Evolutionary conservation across 2,797 vertebrate genomes (phyloP).

Genomic region (Phyllotis vaccarum): DNA sequence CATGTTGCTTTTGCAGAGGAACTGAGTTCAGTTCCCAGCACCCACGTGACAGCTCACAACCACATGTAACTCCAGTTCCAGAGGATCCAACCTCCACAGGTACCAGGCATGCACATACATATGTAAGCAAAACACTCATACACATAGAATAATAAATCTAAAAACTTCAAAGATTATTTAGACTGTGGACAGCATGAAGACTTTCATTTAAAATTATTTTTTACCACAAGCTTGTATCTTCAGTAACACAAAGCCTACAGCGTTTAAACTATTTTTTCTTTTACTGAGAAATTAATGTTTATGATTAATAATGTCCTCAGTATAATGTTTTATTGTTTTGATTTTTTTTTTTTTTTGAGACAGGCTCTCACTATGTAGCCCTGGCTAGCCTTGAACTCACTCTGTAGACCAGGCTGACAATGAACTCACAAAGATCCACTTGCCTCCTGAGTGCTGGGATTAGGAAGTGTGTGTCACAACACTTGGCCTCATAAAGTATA

Average conservation of each 20-base stretch:
- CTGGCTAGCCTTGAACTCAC: not conserved
- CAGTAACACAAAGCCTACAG: not conserved
- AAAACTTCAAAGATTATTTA: not conserved
- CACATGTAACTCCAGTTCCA: not conserved
- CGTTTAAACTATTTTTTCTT: not conserved
- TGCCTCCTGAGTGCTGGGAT: not conserved
- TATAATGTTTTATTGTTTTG: not conserved
- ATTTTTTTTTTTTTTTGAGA: not conserved
- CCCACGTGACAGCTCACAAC: too few species aligned
- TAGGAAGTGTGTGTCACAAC: not conserved
- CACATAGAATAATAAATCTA: not conserved
- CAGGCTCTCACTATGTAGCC: not conserved
- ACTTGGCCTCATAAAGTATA: not conserved
- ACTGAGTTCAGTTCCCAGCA: not conserved
- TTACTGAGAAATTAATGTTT: conserved; percentile 27
- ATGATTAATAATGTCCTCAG: conserved; percentile 19
- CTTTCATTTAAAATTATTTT: conserved; percentile 34
- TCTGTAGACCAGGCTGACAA: not conserved
- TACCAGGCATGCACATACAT: not conserved
- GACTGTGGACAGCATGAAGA: not conserved
- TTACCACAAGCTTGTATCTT: conserved; percentile 20
- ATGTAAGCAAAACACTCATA: not conserved
- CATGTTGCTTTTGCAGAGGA: not conserved
- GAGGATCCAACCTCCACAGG: not conserved
- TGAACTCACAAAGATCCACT: not conserved